Evolutionary conservation across 1,140 invertebrate genomes (phyloP).

Genomic region (Drosophila subpulchrella): DNA sequence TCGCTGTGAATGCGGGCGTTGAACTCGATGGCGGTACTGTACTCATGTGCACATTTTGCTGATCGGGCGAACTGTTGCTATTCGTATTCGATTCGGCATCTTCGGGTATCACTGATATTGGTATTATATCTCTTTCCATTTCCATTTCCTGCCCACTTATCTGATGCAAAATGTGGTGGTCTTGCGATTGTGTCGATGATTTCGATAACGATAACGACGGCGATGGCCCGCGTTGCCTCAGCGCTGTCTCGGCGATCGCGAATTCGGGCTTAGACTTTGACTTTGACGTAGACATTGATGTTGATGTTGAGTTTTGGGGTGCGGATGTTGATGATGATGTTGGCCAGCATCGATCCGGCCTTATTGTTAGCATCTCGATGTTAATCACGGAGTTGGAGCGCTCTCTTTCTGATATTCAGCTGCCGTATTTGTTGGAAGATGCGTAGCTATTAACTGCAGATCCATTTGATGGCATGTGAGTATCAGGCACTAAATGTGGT

Average conservation of each 20-base stretch:
- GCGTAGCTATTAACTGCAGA: conserved; percentile 85
- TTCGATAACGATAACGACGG: conserved; percentile 38
- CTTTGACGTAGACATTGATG: conserved; percentile 46
- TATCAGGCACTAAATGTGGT: conserved; percentile 90
- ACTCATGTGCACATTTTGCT: conserved; percentile 12
- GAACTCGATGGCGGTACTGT: conserved; percentile 34
- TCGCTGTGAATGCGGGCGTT: conserved; percentile 9
- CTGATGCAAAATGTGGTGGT: conserved; percentile 11
- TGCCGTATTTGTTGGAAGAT: conserved; percentile 84
- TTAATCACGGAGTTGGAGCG: conserved; percentile 80
- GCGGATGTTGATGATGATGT: conserved; percentile 14
- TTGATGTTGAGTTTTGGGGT: conserved; percentile 4
- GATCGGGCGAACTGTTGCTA: conserved; percentile 50
- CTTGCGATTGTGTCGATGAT: conserved; percentile 12
- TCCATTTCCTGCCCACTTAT: conserved; percentile 6
- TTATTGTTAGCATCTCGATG: conserved; percentile 75
- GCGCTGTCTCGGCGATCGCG: conserved; percentile 52
- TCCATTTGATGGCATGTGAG: conserved; percentile 85
- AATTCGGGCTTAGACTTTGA: conserved; percentile 47
- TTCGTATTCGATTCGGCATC: conserved; percentile 59
- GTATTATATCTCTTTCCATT: background rate
- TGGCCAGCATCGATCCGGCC: conserved; percentile 38
- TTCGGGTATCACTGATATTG: conserved; percentile 57
- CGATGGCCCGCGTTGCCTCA: conserved; percentile 57
- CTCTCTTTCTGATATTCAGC: conserved; percentile 84